Conservation (phyloP, 2,113 vertebrate genomes). For the Bucco capensis region DNA sequence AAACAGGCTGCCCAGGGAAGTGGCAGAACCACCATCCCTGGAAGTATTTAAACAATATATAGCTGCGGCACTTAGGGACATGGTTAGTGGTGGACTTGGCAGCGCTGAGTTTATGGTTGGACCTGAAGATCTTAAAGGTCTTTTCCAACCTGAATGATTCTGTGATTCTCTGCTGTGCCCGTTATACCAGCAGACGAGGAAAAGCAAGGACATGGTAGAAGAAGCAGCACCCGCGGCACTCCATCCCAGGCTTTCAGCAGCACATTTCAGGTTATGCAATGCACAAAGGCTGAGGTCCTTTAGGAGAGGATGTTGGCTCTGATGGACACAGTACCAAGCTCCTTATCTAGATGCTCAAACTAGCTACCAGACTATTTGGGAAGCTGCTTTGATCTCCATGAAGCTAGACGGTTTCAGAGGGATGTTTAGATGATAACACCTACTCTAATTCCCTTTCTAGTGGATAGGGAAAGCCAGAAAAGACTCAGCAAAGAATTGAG, state of each 20-base stretch:
- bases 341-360: not conserved
- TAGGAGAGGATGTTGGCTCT: not conserved
- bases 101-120: too few species aligned
- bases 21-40: too few species aligned
- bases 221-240: not conserved
- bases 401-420: not conserved
- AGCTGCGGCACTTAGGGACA: too few species aligned
- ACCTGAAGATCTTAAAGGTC: too few species aligned
- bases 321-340: accelerated
- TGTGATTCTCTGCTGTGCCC: not conserved
- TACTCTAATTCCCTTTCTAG: not conserved
- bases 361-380: not conserved
- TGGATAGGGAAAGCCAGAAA: not conserved
- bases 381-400: not conserved
- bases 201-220: accelerated
- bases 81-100: too few species aligned
- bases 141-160: too few species aligned
- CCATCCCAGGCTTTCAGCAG: not conserved
- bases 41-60: too few species aligned
- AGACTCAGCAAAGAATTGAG: not conserved
- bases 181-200: accelerated
- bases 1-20: too few species aligned
- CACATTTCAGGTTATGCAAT: not conserved
- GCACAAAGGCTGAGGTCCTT: not conserved
- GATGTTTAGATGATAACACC: not conserved